phyloP scores from a whole-genome alignment of 2,113 vertebrate species.

The Notarius quadriscutis region DNA sequence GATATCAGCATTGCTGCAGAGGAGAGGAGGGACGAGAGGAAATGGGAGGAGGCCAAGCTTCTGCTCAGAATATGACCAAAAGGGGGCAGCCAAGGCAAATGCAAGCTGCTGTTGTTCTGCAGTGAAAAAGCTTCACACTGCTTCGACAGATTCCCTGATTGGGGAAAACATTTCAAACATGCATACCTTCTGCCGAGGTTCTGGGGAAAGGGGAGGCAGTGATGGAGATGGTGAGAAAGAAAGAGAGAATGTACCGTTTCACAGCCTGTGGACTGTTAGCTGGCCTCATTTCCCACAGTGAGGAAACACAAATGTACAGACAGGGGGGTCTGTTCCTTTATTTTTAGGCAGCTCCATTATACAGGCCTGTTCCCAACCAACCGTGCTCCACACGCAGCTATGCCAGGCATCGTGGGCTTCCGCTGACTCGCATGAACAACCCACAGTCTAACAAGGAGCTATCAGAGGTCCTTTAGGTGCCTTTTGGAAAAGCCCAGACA shows the following conservation, averaged over 20 bases:
- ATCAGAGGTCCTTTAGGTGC: not conserved
- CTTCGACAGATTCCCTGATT: conserved; percentile 66
- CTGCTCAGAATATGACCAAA: conserved; percentile 71
- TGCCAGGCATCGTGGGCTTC: conserved; percentile 81
- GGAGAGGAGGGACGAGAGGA: conserved; percentile 10
- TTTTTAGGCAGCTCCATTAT: conserved; percentile 81
- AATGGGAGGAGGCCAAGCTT: conserved; percentile 41
- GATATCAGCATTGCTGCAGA: conserved; percentile 9
- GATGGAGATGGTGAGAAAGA: conserved; percentile 34
- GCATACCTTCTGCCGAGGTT: conserved; percentile 62
- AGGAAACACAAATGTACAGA: conserved; percentile 75
- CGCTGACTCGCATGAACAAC: conserved; percentile 68
- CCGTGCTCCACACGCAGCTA: conserved; percentile 81
- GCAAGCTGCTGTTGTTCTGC: conserved; percentile 49
- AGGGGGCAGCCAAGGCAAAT: conserved; percentile 77
- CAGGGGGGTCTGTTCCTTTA: conserved; percentile 81
- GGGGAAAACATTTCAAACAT: conserved; percentile 67
- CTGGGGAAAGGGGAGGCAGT: not conserved
- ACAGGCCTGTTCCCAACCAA: conserved; percentile 79
- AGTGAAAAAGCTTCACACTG: conserved; percentile 56
- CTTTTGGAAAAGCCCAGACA: not conserved
- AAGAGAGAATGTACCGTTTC: conserved; percentile 47
- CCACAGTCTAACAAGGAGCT: conserved; percentile 82
- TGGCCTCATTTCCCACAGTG: conserved; percentile 74
- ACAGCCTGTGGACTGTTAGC: conserved; percentile 84